Evolutionary conservation across 2,113 vertebrate genomes (phyloP).

Genomic region (Lipotes vexillifer): DNA sequence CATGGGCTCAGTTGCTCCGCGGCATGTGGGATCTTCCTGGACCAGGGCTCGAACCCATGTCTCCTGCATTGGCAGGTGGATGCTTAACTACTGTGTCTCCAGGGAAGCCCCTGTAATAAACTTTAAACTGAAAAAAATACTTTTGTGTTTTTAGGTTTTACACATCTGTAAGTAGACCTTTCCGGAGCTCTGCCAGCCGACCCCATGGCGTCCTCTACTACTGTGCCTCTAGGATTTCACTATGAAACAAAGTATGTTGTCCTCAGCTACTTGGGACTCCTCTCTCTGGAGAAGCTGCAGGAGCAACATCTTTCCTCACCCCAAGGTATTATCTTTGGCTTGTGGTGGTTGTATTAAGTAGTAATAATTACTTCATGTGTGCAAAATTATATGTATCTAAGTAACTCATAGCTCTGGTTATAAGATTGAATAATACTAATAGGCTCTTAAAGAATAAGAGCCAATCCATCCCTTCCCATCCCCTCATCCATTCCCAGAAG

Average conservation of each 20-base stretch:
- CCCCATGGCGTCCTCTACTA: conserved; percentile 81
- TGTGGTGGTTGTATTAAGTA: neutral
- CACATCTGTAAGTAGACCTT: neutral
- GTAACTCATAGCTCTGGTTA: neutral
- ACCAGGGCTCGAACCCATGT: neutral
- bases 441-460: neutral
- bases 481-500: neutral
- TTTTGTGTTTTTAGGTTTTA: conserved; percentile 52
- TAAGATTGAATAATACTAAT: neutral
- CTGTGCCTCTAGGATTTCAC: conserved; percentile 92
- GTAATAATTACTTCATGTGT: neutral
- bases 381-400: neutral
- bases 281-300: conserved; percentile 76
- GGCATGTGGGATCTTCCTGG: no score
- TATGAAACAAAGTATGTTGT: conserved; percentile 95
- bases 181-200: conserved; percentile 20
- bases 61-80: neutral
- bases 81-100: neutral
- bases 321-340: conserved; percentile 75
- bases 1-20: no score
- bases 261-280: conserved; percentile 91
- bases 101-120: neutral
- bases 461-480: no score
- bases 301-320: conserved; percentile 64
- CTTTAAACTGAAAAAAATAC: conserved; percentile 2